These are phyloP conservation scores for Pycnonotus jocosus DNA, from an alignment of 2,113 vertebrate species.

Conservation along the genomic window DNA sequence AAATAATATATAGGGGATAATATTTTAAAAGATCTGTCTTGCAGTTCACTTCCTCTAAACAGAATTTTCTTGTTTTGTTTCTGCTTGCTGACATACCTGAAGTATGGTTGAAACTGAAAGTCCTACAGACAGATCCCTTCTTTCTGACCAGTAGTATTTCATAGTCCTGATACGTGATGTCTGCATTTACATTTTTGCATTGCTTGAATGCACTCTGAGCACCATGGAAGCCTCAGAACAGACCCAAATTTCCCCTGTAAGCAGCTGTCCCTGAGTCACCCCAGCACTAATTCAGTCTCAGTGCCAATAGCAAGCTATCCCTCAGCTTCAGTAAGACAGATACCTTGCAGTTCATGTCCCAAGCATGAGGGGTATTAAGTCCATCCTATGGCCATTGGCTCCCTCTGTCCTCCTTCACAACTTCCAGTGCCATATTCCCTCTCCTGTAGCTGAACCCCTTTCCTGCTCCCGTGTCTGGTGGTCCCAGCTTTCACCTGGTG, in stretches of 20 bases:
- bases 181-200: not conserved
- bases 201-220: not conserved
- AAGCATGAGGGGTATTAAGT: accelerated
- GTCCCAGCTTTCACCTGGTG: not conserved
- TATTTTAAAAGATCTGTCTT: not conserved
- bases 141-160: not conserved
- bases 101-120: not conserved
- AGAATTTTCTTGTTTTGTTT: not conserved
- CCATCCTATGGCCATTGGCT: accelerated
- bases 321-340: accelerated
- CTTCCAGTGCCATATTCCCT: not conserved
- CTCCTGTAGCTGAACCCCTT: not conserved
- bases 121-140: not conserved
- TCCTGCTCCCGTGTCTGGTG: not conserved
- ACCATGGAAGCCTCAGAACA: not conserved
- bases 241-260: not conserved
- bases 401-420: not conserved
- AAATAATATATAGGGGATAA: not conserved
- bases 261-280: not conserved
- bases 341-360: not conserved
- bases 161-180: not conserved
- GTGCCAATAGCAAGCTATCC: not conserved
- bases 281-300: accelerated
- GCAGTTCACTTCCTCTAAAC: not conserved
- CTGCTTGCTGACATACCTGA: not conserved